phyloP scores from a whole-genome alignment of 2,888 invertebrate species.

The Octodonta nipae region DNA sequence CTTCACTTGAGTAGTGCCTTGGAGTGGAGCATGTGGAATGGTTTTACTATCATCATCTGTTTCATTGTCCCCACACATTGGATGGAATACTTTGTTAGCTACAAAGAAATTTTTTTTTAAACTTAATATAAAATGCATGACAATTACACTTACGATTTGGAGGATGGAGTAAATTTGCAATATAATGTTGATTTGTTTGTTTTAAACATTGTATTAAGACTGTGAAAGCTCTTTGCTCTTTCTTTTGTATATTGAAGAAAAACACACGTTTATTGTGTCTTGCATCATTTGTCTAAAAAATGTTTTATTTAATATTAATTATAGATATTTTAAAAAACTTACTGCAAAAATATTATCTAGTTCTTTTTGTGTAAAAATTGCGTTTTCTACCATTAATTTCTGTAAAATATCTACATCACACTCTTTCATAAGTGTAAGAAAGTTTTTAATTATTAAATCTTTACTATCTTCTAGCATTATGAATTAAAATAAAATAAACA shows the following conservation, averaged over 20 bases:
- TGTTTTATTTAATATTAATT: slow-evolving; percentile 1
- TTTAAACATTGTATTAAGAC: slow-evolving; percentile 13
- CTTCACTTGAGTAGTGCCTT: slow-evolving; percentile 8
- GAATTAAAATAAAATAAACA: too few species aligned
- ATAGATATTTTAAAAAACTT: slow-evolving; percentile 6
- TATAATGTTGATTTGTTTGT: slow-evolving; percentile 13
- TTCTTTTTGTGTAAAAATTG: slow-evolving; percentile 15
- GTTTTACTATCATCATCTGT: neutral
- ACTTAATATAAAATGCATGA: too few species aligned
- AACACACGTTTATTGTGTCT: slow-evolving; percentile 19
- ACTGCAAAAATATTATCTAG: slow-evolving; percentile 17
- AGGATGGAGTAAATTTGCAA: slow-evolving; percentile 13
- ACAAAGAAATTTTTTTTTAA: too few species aligned
- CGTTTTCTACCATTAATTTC: slow-evolving; percentile 12
- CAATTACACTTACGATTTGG: too few species aligned
- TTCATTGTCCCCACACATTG: neutral
- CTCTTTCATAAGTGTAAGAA: slow-evolving; percentile 14
- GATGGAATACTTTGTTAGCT: slow-evolving; percentile 3
- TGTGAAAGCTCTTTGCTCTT: slow-evolving; percentile 15
- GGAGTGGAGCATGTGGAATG: slow-evolving; percentile 4
- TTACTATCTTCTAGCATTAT: slow-evolving; percentile 15
- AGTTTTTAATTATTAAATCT: slow-evolving; percentile 15
- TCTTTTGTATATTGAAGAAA: slow-evolving; percentile 18
- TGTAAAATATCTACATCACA: slow-evolving; percentile 14
- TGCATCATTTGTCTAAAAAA: slow-evolving; percentile 10